Evolutionary conservation across 1,140 invertebrate genomes (phyloP).

Genomic region (Ceratina calcarata): DNA sequence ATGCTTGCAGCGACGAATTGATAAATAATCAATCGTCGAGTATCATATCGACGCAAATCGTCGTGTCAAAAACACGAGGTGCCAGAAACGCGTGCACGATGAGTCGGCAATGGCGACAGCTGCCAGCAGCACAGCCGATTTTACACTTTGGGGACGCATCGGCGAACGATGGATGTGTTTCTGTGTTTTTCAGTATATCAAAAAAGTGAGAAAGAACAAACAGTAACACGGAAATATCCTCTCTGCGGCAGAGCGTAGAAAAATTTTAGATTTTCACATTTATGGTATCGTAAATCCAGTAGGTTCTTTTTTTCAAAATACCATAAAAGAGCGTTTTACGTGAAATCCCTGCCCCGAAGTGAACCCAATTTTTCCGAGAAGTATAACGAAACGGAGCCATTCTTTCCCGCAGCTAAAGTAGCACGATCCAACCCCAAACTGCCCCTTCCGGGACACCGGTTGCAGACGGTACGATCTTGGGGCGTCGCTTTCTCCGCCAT

Average conservation of each 20-base stretch:
- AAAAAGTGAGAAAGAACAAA: not conserved
- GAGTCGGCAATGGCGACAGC: conserved; percentile 68
- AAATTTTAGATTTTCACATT: conserved; percentile 2
- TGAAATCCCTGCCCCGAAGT: not conserved
- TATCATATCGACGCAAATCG: conserved; percentile 56
- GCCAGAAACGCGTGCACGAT: conserved; percentile 56
- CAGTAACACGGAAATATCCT: not conserved
- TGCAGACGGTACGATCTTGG: not conserved
- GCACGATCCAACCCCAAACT: not conserved
- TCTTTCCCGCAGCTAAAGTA: no score
- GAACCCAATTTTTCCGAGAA: not conserved
- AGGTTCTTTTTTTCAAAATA: not conserved
- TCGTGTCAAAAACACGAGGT: conserved; percentile 67
- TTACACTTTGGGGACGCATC: conserved; percentile 56
- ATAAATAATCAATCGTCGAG: conserved; percentile 62
- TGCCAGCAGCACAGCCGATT: conserved; percentile 63
- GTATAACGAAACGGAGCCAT: not conserved
- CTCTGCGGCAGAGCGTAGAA: not conserved
- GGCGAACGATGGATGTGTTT: conserved; percentile 19
- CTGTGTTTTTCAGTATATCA: conserved; percentile 26
- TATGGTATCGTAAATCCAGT: not conserved
- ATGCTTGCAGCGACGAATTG: conserved; percentile 46
- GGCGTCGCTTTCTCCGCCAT: conserved; percentile 1
- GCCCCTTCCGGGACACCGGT: not conserved
- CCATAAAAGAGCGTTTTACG: not conserved